phyloP scores from a whole-genome alignment of 1,140 invertebrate genomes.

The Chironomus tepperi region DNA sequence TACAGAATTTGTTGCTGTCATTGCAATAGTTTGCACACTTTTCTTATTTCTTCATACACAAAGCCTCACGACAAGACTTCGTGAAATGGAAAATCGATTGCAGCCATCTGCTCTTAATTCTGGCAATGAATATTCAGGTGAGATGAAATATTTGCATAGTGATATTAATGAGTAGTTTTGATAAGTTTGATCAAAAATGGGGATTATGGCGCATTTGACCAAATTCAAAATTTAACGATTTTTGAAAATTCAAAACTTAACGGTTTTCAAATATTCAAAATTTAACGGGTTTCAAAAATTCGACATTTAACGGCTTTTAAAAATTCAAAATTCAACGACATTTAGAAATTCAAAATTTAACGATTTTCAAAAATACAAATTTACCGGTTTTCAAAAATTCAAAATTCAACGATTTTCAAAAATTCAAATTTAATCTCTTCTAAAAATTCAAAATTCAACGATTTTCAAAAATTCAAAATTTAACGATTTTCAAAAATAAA shows the following conservation, averaged over 20 bases:
- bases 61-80: constrained; percentile 63
- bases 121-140: constrained; percentile 60
- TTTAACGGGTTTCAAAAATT: too few species aligned
- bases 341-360: too few species aligned
- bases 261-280: too few species aligned
- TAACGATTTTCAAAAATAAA: too few species aligned
- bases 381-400: too few species aligned
- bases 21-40: constrained; percentile 68
- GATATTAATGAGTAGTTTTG: not conserved
- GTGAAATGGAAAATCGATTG: constrained; percentile 64
- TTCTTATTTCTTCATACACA: constrained; percentile 74
- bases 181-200: not conserved
- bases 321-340: too few species aligned
- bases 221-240: not conserved
- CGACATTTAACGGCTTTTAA: too few species aligned
- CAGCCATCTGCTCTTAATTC: constrained; percentile 64
- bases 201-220: not conserved
- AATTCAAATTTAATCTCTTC: too few species aligned
- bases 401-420: too few species aligned
- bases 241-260: not conserved
- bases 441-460: too few species aligned
- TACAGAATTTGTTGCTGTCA: constrained; percentile 63
- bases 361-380: too few species aligned
- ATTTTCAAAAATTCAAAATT: too few species aligned
- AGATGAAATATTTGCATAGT: constrained; percentile 29